These are phyloP conservation scores for Autographa gamma DNA, from an alignment of 2,888 invertebrate genomes.

Conservation along the genomic window DNA sequence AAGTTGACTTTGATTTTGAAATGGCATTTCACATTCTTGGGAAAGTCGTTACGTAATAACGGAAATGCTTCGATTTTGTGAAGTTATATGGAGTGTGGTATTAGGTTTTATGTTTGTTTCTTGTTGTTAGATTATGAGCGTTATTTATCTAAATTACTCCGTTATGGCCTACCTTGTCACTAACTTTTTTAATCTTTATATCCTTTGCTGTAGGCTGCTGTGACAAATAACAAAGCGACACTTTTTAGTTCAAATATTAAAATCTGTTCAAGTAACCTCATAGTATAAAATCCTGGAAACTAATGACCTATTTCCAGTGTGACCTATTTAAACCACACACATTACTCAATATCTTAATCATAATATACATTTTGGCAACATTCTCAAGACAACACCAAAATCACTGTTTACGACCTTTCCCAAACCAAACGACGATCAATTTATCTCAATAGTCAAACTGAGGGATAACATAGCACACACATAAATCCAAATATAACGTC, in stretches of 20 bases:
- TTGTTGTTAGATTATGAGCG: not conserved
- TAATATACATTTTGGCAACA: not conserved
- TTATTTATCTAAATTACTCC: not conserved
- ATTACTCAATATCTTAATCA: not conserved
- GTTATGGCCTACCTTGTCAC: not conserved
- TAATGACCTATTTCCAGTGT: not conserved
- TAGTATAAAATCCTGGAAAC: not conserved
- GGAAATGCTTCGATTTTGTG: conserved; percentile 6
- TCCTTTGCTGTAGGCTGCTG: not conserved
- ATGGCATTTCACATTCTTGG: conserved; percentile 31
- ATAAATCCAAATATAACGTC: conserved; percentile 15
- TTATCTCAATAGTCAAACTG: conserved; percentile 9
- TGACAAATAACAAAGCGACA: no score
- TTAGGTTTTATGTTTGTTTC: not conserved
- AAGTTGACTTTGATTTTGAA: conserved; percentile 48
- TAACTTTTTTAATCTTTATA: not conserved
- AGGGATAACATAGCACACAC: not conserved
- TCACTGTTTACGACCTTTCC: conserved; percentile 5
- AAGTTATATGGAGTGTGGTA: not conserved
- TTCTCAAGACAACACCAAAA: not conserved
- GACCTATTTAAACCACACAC: not conserved
- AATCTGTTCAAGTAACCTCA: not conserved
- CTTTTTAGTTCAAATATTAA: not conserved
- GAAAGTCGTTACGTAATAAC: conserved; percentile 3
- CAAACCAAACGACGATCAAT: conserved; percentile 8